Conservation (phyloP, 2,797 vertebrate species). For the Argya squamiceps region DNA sequence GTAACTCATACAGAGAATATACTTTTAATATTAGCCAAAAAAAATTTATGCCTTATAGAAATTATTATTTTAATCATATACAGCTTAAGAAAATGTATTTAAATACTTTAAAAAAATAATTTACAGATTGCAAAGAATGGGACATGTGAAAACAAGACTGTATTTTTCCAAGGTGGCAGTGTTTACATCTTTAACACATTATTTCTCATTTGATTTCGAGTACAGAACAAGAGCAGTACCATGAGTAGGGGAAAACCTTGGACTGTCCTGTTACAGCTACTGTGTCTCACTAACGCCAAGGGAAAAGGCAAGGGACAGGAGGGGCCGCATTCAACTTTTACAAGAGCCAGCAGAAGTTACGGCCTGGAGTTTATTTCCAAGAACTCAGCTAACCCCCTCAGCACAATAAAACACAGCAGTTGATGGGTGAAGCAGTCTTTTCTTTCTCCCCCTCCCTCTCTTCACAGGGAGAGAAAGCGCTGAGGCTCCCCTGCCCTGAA, state of each 20-base stretch:
- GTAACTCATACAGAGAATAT: neutral
- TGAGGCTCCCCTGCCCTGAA: neutral
- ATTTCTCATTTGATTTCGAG: neutral
- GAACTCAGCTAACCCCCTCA: conserved; percentile 9
- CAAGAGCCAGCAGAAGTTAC: conserved; percentile 5
- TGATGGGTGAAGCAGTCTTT: neutral
- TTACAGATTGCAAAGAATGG: neutral
- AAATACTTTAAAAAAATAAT: neutral
- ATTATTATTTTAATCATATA: neutral
- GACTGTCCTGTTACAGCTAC: neutral
- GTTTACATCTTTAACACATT: neutral
- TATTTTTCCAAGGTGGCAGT: accelerated
- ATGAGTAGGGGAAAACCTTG: neutral
- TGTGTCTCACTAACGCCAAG: neutral
- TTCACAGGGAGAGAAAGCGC: neutral
- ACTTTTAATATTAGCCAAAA: neutral
- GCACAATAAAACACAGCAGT: conserved; percentile 13
- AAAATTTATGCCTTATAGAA: neutral
- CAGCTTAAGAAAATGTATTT: neutral
- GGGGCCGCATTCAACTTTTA: neutral
- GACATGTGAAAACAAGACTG: neutral
- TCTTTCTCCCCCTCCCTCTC: neutral
- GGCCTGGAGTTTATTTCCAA: conserved; percentile 16
- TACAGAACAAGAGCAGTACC: neutral
- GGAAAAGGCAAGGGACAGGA: neutral